A percentile compares a stretch with the other conserved stretches of the same genome.
phyloP scores from a whole-genome alignment of 2,888 invertebrate species.

The Nomada ferruginata region DNA sequence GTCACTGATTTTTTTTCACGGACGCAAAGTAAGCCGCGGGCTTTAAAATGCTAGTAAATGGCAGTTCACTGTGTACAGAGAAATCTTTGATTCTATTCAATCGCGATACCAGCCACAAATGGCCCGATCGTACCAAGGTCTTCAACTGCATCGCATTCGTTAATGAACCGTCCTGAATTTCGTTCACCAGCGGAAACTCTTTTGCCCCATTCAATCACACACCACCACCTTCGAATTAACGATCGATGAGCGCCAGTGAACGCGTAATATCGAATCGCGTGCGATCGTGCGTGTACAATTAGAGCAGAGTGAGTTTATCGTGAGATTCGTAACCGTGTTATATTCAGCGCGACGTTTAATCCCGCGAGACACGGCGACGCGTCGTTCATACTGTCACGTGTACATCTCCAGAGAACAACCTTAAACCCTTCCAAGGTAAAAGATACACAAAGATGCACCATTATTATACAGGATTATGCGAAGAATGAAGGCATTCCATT shows the following conservation, averaged over 20 bases:
- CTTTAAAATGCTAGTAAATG: too few species aligned
- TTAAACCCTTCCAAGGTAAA: neutral
- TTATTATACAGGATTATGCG: neutral
- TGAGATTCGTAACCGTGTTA: conserved; percentile 34
- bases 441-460: neutral
- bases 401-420: conserved; percentile 5
- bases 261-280: conserved; percentile 43
- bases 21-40: neutral
- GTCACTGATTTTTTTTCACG: neutral
- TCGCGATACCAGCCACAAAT: conserved; percentile 25
- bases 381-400: conserved; percentile 6
- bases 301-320: conserved; percentile 33
- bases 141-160: conserved; percentile 52
- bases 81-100: conserved; percentile 17
- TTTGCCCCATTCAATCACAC: conserved; percentile 10
- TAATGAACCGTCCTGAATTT: conserved; percentile 44
- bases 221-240: conserved; percentile 1
- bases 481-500: neutral
- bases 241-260: conserved; percentile 35
- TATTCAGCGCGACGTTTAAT: conserved; percentile 43
- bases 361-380: conserved; percentile 30
- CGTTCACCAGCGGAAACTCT: neutral
- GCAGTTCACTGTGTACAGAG: neutral
- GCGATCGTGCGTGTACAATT: conserved; percentile 18
- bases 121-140: conserved; percentile 13